Evolutionary conservation across 2,888 invertebrate species (phyloP), one percentile per base, ranked within the genome.

Genomic region (Leptarthrus brevirostris): DNA sequence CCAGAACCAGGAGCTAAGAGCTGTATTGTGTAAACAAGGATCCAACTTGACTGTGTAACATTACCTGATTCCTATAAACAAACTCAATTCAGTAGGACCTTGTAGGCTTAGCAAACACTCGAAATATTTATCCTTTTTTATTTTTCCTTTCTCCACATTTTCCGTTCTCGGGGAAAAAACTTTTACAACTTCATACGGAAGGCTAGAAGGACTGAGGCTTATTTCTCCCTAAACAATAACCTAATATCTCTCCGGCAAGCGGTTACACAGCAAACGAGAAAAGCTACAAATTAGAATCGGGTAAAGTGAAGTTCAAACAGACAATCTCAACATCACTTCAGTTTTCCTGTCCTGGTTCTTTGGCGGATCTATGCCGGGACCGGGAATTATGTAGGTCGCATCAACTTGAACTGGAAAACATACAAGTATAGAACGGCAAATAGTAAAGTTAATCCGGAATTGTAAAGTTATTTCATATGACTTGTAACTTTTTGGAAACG

Each of bases 301-400:
- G 58, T 58, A 58, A 58, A 58, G 58, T 58, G 58, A 58, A 58
- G 58, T 58, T 58, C 58, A 58, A 58, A 58, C 58, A 58, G 58
- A 58, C 58, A 34, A 58, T 58, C 58, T 58, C 58, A 36, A 58
- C 58, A 58, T 58, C 58, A 58, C 58, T 36, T 58, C 36, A 10
- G 58, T 18, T 18, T 14, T 14, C 36, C 58, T 16, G 18, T 6
- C 36, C 18, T 24, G 56, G 16, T 36, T 58, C 58, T 26, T n/a
- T n/a, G n/a, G n/a, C n/a, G n/a, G n/a, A n/a, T n/a, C n/a, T n/a
- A n/a, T n/a, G 1, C 4, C 36, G 36, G 40, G 36, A 58, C 30
- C 30, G 30, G 8, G 8, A 30, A 30, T 5, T 30, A 30, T 3
- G 30, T 30, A 3, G 30, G 30, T 30, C 3, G 30, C 3, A 5